phyloP scores from a whole-genome alignment of 2,888 invertebrate species.

The Azorinus chamasolen region DNA sequence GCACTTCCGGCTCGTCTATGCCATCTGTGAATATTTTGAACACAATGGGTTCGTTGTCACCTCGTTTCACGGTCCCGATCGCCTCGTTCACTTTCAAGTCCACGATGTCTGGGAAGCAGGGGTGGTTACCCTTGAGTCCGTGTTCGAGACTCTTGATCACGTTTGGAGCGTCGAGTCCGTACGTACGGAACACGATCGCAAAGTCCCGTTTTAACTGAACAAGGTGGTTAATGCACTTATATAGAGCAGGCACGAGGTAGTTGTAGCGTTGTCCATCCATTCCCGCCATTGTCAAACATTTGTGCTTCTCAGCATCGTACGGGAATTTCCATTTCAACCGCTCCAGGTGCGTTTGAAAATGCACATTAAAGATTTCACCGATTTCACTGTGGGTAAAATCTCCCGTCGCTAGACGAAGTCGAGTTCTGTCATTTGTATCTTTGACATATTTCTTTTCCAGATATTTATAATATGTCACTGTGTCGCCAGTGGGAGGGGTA shows the following conservation, averaged over 20 bases:
- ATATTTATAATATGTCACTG: constrained; percentile 83
- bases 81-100: constrained; percentile 70
- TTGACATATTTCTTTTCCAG: constrained; percentile 82
- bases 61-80: constrained; percentile 76
- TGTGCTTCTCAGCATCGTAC: constrained; percentile 48
- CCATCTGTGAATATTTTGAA: constrained; percentile 47
- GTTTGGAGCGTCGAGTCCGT: constrained; percentile 84
- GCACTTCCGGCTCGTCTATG: constrained; percentile 32
- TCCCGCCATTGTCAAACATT: constrained; percentile 76
- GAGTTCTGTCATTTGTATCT: constrained; percentile 79
- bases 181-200: constrained; percentile 83
- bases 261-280: constrained; percentile 82
- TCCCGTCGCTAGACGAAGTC: constrained; percentile 81
- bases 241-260: constrained; percentile 84
- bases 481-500: constrained; percentile 71
- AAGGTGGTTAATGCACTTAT: constrained; percentile 80
- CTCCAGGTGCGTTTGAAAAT: constrained; percentile 80
- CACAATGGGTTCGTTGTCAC: constrained; percentile 59
- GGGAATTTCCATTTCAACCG: constrained; percentile 77
- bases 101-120: constrained; percentile 73
- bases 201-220: constrained; percentile 78
- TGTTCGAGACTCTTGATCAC: constrained; percentile 77
- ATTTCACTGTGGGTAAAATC: constrained; percentile 81
- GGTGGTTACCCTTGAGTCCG: constrained; percentile 81
- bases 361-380: constrained; percentile 77